Percentiles rank a stretch among this genome's conserved stretches.
These are phyloP conservation scores for Perodicticus potto DNA, from an alignment of 2,797 vertebrate species.

Conservation along the genomic window DNA sequence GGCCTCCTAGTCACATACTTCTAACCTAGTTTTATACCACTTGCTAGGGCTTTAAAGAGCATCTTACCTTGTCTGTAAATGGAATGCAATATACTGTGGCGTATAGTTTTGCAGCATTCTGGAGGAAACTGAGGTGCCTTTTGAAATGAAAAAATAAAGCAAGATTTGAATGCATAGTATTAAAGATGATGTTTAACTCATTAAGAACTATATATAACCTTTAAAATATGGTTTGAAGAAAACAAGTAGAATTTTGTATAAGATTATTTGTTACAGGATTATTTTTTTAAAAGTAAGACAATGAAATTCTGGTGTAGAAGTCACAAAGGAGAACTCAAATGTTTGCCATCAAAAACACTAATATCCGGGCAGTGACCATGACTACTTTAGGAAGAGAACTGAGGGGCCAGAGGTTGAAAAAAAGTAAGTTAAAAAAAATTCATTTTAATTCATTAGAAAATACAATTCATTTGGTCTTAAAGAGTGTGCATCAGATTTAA, in stretches of 20 bases:
- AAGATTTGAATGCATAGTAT: slow-evolving; percentile 45
- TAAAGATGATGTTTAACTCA: slow-evolving; percentile 61
- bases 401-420: neutral
- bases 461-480: neutral
- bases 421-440: slow-evolving; percentile 46
- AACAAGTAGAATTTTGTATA: slow-evolving; percentile 18
- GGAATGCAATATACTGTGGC: slow-evolving; percentile 94
- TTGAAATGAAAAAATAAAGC: slow-evolving; percentile 70
- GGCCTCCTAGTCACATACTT: no score
- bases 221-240: slow-evolving; percentile 12
- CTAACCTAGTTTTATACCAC: neutral
- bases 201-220: neutral
- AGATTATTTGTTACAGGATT: neutral
- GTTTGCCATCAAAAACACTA: neutral
- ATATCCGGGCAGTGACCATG: neutral
- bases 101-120: slow-evolving; percentile 95
- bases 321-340: slow-evolving; percentile 9
- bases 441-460: slow-evolving; percentile 48
- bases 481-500: neutral
- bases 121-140: slow-evolving; percentile 95
- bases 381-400: neutral
- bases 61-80: slow-evolving; percentile 93
- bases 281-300: neutral
- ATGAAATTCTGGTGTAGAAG: slow-evolving; percentile 45
- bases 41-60: neutral